These are phyloP conservation scores for Anguilla rostrata DNA, from an alignment of 2,113 vertebrate species.

Conservation along the genomic window DNA sequence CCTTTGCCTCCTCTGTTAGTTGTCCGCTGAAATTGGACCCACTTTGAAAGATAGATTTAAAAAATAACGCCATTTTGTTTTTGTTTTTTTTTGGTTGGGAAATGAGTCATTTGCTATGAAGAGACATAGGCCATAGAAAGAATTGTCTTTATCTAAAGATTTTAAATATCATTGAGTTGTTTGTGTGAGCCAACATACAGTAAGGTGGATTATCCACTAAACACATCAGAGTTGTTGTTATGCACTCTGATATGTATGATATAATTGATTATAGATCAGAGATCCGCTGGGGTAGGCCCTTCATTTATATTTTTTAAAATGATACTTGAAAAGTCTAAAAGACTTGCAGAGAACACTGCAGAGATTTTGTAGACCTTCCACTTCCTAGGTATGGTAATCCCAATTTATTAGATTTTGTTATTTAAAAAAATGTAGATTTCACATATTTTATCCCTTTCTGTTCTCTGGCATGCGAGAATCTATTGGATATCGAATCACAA, in stretches of 20 bases:
- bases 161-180: background rate
- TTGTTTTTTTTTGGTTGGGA: background rate
- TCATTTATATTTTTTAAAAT: background rate
- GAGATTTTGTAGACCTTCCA: background rate
- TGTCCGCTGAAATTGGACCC: background rate
- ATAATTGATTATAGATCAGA: constrained; percentile 3
- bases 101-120: background rate
- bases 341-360: background rate
- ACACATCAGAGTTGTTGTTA: background rate
- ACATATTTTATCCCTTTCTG: constrained; percentile 40
- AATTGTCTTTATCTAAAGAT: background rate
- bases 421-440: constrained; percentile 35
- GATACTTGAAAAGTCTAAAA: background rate
- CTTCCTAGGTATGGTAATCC: background rate
- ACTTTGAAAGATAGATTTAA: background rate
- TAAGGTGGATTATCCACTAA: background rate
- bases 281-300: background rate
- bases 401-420: constrained; percentile 7
- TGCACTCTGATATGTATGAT: background rate
- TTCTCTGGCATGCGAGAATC: constrained; percentile 54
- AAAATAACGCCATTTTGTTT: background rate
- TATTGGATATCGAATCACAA: constrained; percentile 70
- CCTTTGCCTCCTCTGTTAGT: constrained; percentile 29
- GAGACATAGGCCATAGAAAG: background rate
- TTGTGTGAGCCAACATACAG: background rate